Evolutionary conservation across 2,888 invertebrate genomes (phyloP).

Genomic region (Bombylius discolor): DNA sequence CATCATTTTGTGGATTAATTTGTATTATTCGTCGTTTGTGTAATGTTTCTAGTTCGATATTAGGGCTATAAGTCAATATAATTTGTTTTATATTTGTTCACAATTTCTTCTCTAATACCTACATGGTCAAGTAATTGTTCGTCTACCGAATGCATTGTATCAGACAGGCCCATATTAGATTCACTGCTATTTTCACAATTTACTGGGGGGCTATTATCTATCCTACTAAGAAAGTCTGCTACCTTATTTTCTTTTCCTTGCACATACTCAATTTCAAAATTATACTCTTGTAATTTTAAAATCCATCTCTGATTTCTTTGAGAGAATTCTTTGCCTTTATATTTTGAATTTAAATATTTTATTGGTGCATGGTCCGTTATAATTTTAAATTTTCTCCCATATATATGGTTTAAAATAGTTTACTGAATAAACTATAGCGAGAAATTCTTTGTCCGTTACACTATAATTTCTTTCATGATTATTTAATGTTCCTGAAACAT

Average conservation of each 20-base stretch:
- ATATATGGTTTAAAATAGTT: slow-evolving; percentile 10
- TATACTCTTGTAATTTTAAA: slow-evolving; percentile 4
- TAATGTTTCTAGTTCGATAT: too few species aligned
- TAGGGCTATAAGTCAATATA: too few species aligned
- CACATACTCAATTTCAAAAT: slow-evolving; percentile 3
- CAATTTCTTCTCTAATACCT: slow-evolving; percentile 4
- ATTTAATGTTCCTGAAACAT: slow-evolving; percentile 1
- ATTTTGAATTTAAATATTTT: slow-evolving; percentile 7
- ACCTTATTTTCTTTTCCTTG: slow-evolving; percentile 6
- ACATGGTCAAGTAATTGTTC: slow-evolving; percentile 8
- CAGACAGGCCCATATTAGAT: slow-evolving; percentile 3
- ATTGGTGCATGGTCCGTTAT: slow-evolving; percentile 6
- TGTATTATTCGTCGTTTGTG: too few species aligned
- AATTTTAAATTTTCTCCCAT: slow-evolving; percentile 10
- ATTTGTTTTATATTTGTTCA: too few species aligned
- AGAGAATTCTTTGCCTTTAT: slow-evolving; percentile 8
- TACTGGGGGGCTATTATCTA: slow-evolving; percentile 6
- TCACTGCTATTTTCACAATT: too few species aligned
- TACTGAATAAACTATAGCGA: slow-evolving; percentile 12
- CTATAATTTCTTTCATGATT: slow-evolving; percentile 10
- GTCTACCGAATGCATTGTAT: slow-evolving; percentile 5
- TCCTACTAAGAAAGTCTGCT: slow-evolving; percentile 8
- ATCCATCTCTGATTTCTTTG: slow-evolving; percentile 8
- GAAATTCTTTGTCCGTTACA: slow-evolving; percentile 11
- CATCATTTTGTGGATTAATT: too few species aligned